phyloP scores from a whole-genome alignment of 2,113 vertebrate genomes.

The Lepisosteus oculatus region DNA sequence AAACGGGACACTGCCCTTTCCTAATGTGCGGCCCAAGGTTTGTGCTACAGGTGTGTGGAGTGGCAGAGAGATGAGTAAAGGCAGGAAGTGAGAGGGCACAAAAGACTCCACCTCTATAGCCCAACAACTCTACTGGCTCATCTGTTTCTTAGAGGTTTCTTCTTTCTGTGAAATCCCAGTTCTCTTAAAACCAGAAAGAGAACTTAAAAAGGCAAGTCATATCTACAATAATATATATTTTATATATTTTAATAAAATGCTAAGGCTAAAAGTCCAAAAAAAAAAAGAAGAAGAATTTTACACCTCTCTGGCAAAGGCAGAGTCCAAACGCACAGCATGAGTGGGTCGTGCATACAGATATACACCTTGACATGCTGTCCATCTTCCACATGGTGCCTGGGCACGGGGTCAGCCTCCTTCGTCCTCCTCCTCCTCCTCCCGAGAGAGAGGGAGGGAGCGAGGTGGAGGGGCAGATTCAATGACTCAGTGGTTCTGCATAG shows the following conservation, averaged over 20 bases:
- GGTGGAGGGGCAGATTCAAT: constrained; percentile 37
- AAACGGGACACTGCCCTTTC: not conserved
- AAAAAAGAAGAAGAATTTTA: constrained; percentile 34
- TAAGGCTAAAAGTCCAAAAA: constrained; percentile 2
- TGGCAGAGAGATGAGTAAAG: not conserved
- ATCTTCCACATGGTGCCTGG: constrained; percentile 21
- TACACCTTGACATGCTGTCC: constrained; percentile 30
- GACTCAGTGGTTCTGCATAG: constrained; percentile 75
- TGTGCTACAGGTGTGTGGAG: not conserved
- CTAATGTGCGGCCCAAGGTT: not conserved
- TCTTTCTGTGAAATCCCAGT: not conserved
- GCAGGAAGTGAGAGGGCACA: not conserved
- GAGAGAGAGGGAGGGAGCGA: constrained; percentile 4
- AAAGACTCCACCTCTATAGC: not conserved
- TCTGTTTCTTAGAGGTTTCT: not conserved
- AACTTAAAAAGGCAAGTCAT: not conserved
- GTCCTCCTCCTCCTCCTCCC: constrained; percentile 23
- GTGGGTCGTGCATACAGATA: constrained; percentile 41
- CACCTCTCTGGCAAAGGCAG: constrained; percentile 51
- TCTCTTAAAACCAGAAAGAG: not conserved
- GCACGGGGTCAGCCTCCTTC: constrained; percentile 30
- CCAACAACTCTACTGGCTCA: constrained; percentile 1
- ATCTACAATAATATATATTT: constrained; percentile 1
- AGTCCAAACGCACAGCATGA: constrained; percentile 43
- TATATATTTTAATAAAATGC: not conserved